Evolutionary conservation across 2,888 invertebrate genomes (phyloP).

Genomic region (Nudaria mundana): DNA sequence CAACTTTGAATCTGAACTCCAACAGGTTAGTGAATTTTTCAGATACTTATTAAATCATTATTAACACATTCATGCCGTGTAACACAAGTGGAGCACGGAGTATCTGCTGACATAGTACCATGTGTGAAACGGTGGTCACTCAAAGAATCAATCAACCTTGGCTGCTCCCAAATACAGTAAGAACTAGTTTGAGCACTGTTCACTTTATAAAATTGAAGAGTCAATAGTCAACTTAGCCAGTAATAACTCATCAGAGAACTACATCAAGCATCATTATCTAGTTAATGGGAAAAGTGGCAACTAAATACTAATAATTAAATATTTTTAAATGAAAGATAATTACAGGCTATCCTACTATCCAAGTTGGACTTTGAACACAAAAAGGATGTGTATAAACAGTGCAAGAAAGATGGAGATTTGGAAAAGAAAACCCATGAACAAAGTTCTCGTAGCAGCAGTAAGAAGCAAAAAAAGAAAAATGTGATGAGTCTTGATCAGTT

Average conservation of each 20-base stretch:
- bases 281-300: too few species aligned
- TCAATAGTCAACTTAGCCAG: too few species aligned
- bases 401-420: constrained; percentile 62
- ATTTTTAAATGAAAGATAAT: constrained; percentile 36
- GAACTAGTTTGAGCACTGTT: too few species aligned
- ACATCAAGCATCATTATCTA: too few species aligned
- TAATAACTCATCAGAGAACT: too few species aligned
- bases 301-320: constrained; percentile 3
- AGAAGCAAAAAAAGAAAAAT: constrained; percentile 83
- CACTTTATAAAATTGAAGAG: too few species aligned
- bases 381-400: constrained; percentile 71
- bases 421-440: constrained; percentile 55
- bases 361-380: constrained; percentile 87
- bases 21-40: constrained; percentile 79
- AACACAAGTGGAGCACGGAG: too few species aligned
- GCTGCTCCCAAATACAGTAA: too few species aligned
- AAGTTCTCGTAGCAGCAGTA: constrained; percentile 50
- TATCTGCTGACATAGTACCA: too few species aligned
- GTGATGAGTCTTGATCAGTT: constrained; percentile 89
- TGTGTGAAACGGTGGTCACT: too few species aligned
- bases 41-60: neutral
- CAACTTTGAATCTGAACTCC: constrained; percentile 78
- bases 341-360: constrained; percentile 86
- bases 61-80: neutral
- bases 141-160: too few species aligned